Evolutionary conservation across 2,113 vertebrate species (phyloP), one percentile per base, ranked within the genome.

Genomic region (Calidris pygmaea): DNA sequence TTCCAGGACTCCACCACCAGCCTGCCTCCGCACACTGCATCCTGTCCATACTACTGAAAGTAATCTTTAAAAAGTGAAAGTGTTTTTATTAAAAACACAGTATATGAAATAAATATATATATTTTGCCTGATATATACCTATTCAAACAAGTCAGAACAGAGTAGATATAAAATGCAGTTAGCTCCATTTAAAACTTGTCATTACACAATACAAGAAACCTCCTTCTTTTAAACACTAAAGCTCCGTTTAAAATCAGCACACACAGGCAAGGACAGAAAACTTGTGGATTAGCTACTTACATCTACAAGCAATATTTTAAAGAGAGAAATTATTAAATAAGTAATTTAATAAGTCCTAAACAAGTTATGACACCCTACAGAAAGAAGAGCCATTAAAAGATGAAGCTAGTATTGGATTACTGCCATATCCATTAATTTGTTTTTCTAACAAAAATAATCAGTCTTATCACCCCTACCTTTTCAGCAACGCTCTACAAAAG

Each of bases 341-440:
- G 7, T 62, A 71, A 56, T 24, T 59, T n/a, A n/a, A n/a, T n/a
- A n/a, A 35, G 7, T 50, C 50, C 29, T 47, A n/a, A 70, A 37
- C 8, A 80, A 66, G 17, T 10, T 45, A n/a, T n/a, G 39, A 41
- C 9, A 27, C 32, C 50, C 27, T 4, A 23, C 4, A 77, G 23
- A 63, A 48, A 68, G 15, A 79, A 56, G 3, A 82, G 14, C 22
- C 13, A 8, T 56, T 86, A 62, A 32, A 67, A 47, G 19, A 30
- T 20, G 1, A 74, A 78, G 4, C 18, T 34, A 14, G 13, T 26
- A 32, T 39, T 10, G 7, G 12, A 74, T 24, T 74, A 24, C 9
- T 56, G 12, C 2, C 1, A 0, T 1, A 3, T 35, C 47, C n/a
- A 21, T 35, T 68, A 41, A 11, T 12, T 73, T 67, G 20, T 0